Evolutionary conservation across 64 coral and sea anemone genomes (phyloP).

Genomic region (Porites lutea): DNA sequence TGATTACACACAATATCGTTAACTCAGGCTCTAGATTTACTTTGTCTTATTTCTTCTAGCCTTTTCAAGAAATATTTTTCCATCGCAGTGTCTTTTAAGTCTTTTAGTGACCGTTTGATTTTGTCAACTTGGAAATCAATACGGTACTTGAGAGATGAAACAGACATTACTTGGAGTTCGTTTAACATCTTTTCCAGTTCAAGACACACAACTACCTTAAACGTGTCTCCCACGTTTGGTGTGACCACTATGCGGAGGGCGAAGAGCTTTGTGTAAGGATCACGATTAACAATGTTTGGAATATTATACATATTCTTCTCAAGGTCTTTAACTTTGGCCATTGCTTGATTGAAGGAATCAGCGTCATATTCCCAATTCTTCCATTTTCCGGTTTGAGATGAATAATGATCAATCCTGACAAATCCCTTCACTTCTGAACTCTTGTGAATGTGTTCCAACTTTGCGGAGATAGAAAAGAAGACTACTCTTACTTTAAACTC

Average conservation of each 20-base stretch:
- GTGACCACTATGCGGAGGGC: background rate
- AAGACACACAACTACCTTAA: background rate
- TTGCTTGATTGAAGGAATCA: background rate
- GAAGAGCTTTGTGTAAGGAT: background rate
- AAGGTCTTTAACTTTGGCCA: background rate
- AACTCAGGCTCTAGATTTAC: background rate
- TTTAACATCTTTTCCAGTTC: background rate
- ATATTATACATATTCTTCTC: background rate
- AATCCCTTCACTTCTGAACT: background rate
- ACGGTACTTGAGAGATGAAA: background rate
- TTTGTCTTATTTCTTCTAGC: background rate
- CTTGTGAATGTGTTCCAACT: conserved; percentile 8
- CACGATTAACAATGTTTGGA: background rate
- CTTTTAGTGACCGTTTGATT: background rate
- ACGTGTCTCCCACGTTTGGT: background rate
- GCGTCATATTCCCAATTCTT: background rate
- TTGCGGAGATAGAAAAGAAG: conserved; percentile 23
- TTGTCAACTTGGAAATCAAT: background rate
- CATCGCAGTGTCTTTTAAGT: background rate
- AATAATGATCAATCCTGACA: conserved; percentile 28
- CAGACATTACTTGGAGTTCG: background rate
- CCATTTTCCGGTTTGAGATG: background rate
- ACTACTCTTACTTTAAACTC: background rate
- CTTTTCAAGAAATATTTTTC: background rate
- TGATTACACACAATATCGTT: too few species aligned